phyloP scores from a whole-genome alignment of 2,797 vertebrate species.

The Tachyglossus aculeatus region DNA sequence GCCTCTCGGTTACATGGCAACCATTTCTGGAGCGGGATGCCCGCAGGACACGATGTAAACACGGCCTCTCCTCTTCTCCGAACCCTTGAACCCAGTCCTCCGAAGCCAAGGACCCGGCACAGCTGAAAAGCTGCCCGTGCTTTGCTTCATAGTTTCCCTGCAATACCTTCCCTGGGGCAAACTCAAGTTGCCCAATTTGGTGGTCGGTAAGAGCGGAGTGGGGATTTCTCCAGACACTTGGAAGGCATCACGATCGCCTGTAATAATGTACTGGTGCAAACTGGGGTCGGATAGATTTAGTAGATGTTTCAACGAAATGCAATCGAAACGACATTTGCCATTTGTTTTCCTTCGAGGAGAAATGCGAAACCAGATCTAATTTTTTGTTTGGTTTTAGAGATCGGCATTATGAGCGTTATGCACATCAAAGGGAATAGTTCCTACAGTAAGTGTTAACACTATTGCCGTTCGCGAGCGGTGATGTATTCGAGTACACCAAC shows the following conservation, averaged over 20 bases:
- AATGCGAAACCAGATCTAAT: background rate
- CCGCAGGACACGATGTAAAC: background rate
- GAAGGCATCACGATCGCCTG: too few species aligned
- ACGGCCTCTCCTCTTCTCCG: background rate
- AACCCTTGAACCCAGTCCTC: constrained; percentile 6
- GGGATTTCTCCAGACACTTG: background rate
- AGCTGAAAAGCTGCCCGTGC: too few species aligned
- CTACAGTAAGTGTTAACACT: background rate
- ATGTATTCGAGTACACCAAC: constrained; percentile 57
- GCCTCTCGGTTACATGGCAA: background rate
- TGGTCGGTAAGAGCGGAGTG: background rate
- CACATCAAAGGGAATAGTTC: background rate
- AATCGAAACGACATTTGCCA: background rate
- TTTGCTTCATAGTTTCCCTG: constrained; percentile 18
- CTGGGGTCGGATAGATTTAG: too few species aligned
- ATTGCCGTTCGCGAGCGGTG: constrained; percentile 27
- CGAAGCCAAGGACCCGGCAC: constrained; percentile 13
- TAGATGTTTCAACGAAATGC: too few species aligned
- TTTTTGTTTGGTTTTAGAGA: background rate
- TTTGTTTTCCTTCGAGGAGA: background rate
- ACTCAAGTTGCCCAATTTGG: background rate
- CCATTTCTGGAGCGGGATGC: background rate
- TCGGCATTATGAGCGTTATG: too few species aligned
- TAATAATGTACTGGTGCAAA: too few species aligned
- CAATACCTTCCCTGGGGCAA: background rate